A percentile compares a stretch with the other conserved stretches of the same genome.
phyloP scores from a whole-genome alignment of 1,140 invertebrate genomes.

The Samia ricini region DNA sequence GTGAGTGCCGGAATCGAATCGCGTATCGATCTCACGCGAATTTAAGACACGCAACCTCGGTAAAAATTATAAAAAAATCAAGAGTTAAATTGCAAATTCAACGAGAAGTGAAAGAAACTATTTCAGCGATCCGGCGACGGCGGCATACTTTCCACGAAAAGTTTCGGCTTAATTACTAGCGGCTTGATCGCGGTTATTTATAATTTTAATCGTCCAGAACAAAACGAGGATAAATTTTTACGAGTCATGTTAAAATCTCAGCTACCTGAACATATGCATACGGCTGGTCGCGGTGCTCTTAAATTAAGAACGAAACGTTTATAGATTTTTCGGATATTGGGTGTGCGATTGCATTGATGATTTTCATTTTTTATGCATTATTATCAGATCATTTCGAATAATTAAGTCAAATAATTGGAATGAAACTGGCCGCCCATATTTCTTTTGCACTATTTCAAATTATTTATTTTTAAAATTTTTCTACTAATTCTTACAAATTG shows the following conservation, averaged over 20 bases:
- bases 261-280: neutral
- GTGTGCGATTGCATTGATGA: neutral
- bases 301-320: neutral
- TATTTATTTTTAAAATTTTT: neutral
- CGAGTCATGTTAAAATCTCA: neutral
- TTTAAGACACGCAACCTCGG: slow-evolving; percentile 36
- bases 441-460: too few relatives aligned
- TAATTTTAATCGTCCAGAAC: neutral
- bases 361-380: neutral
- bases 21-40: slow-evolving; percentile 46
- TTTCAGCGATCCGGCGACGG: slow-evolving; percentile 22
- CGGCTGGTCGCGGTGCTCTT: neutral
- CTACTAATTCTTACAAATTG: neutral
- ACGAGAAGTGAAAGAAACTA: slow-evolving; percentile 35
- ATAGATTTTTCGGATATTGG: neutral
- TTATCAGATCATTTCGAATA: too few relatives aligned
- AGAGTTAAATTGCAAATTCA: slow-evolving; percentile 22
- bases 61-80: slow-evolving; percentile 45
- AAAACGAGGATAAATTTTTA: slow-evolving; percentile 5
- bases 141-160: slow-evolving; percentile 26
- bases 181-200: slow-evolving; percentile 5
- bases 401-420: too few relatives aligned
- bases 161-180: slow-evolving; percentile 25
- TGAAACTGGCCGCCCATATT: too few relatives aligned
- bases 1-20: slow-evolving; percentile 51